A percentile compares a stretch with the other conserved stretches of the same genome.
These are phyloP conservation scores for Actinia equina DNA, from an alignment of 64 coral and sea anemone species.

Conservation along the genomic window DNA sequence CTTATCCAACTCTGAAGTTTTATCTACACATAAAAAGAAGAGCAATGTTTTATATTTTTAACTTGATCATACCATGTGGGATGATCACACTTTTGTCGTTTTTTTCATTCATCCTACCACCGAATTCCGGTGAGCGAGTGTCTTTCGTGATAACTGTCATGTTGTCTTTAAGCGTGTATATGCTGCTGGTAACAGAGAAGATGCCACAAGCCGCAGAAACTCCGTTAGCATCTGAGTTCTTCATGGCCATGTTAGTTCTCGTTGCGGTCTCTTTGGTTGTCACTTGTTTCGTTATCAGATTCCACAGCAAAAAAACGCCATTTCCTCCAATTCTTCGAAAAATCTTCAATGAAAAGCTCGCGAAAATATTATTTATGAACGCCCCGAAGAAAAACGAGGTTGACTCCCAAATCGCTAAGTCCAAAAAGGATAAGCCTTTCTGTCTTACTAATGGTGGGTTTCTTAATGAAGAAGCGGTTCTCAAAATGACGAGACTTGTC, in stretches of 20 bases:
- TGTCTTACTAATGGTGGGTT: not conserved
- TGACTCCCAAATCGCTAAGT: not conserved
- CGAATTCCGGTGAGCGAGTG: constrained; percentile 57
- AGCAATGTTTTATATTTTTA: constrained; percentile 44
- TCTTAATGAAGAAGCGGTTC: not conserved
- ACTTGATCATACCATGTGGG: constrained; percentile 47
- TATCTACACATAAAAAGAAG: constrained; percentile 19
- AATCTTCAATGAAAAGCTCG: not conserved
- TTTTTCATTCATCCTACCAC: constrained; percentile 53
- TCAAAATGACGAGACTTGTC: not conserved
- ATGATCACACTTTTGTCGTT: constrained; percentile 50
- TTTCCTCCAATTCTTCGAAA: not conserved
- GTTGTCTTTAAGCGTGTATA: constrained; percentile 54
- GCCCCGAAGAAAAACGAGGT: not conserved
- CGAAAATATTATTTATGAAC: not conserved
- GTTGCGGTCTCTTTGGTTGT: constrained; percentile 36
- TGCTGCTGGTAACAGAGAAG: constrained; percentile 48
- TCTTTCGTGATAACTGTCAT: constrained; percentile 66
- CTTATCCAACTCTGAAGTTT: constrained; percentile 40
- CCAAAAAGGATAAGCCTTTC: not conserved
- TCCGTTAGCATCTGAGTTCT: constrained; percentile 42
- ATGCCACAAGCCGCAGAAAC: constrained; percentile 51
- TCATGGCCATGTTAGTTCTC: constrained; percentile 33
- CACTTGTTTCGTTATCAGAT: constrained; percentile 49
- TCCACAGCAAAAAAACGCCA: constrained; percentile 19